Evolutionary conservation across 2,888 invertebrate species (phyloP), one percentile per base, ranked within the genome.

Genomic region (Eledona agricola): DNA sequence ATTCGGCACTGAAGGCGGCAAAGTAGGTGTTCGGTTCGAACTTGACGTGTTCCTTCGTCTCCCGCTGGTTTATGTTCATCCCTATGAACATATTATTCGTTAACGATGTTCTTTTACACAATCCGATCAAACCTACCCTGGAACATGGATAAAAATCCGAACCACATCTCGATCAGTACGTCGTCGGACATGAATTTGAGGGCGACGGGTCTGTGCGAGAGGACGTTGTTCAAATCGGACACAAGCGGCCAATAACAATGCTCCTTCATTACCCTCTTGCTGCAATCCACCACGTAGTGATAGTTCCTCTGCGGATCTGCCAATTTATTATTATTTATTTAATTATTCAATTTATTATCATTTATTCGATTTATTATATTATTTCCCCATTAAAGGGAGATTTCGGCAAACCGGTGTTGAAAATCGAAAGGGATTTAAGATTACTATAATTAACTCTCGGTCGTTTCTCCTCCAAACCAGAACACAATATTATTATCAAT

Each of bases 161-260:
- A 93, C 97, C 97, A 98, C 89, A 95, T 90, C 67, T 92, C 88
- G 26, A 96, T 83, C n/a, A 97, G 82, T 55, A 88, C 85, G 70
- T 90, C 88, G 71, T 96, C 93, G 38, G 87, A 85, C 77, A 97
- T 83, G 72, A 98, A 96, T 71, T 90, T 85, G 62, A 93, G 77
- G 7, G 96, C 96, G 2, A 98, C 93, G 7, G 91, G 90, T 69
- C 88, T 85, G 72, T 98, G 97, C 0, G 95, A 93, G 7, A 98
- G 81, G 38, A 98, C 91, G 75, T 97, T 98, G 72, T 96, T 96
- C 64, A 98, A 85, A 78, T 98, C 97, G 0, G 95, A 96, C 19
- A 97, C 95, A 3, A 97, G 81, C 1, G 97, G 96, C 97, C 97
- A 98, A 76, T 96, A 97, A 77, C 96, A 96, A 75, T 98, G 97